Base-by-base conservation (phyloP, 2,888 invertebrate species). In the Bembecia ichneumoniformis region DNA sequence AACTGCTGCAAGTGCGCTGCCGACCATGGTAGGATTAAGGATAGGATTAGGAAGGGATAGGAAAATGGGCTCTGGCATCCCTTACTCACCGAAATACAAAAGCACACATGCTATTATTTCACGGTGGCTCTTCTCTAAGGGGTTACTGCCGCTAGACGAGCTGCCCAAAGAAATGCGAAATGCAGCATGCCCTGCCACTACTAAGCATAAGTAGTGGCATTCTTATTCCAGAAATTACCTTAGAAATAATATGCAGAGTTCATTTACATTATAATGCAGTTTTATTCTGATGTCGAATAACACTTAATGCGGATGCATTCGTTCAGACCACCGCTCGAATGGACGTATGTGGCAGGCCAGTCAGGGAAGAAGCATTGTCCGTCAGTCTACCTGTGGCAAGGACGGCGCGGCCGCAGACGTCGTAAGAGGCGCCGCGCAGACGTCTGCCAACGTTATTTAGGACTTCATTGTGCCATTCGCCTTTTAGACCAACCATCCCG, bases 391-490 rank as follows among this genome's bases (percentile, higher is more conserved):
- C n/a, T 44, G 9, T 11, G 17, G 44, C 44, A 11, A 15, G 62
- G 60, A 61, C 64, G 62, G 68, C 68, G 65, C 65, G 63, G 64
- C 62, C 59, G 57, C 59, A 54, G 67, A 71, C 78, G 79, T 81
- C 77, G 57, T 63, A 70, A 69, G 70, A 77, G 86, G 84, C 83
- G 83, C 83, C 83, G 75, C 64, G 61, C 72, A 68, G 82, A 83
- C 82, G 71, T 75, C 77, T 66, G 45, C 63, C 51, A 62, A 68
- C 68, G 80, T 86, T 82, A 86, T 86, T 86, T 86, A 86, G 68
- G 66, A 79, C 77, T 73, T 83, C 82, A 86, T 86, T 86, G 86
- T 86, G 72, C 77, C 77, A 66, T 62, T 62, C 58, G 58, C 66
- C 67, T 74, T 73, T 76, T 73, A 71, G 62, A 63, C 28, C 28